Conservation (phyloP, 2,888 invertebrate species). For the Aproaerema taeniolella region DNA sequence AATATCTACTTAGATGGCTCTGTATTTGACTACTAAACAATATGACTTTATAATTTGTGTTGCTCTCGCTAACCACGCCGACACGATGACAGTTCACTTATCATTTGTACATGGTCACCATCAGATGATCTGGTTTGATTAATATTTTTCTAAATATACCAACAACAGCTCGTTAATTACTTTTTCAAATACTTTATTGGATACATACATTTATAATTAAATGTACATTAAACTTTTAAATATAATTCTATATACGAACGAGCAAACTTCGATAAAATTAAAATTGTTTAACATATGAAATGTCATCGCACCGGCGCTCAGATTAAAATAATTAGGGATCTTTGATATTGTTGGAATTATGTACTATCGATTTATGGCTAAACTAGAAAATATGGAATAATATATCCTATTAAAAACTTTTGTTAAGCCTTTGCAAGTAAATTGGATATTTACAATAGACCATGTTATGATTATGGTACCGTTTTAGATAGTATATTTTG, state of each 20-base stretch:
- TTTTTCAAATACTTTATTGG: constrained; percentile 58
- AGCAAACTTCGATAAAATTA: constrained; percentile 77
- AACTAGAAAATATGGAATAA: constrained; percentile 59
- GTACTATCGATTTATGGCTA: constrained; percentile 72
- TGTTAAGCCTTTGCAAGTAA: constrained; percentile 58
- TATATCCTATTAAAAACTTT: constrained; percentile 51
- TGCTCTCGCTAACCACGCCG: constrained; percentile 39
- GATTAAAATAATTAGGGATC: constrained; percentile 54
- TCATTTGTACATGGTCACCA: constrained; percentile 82
- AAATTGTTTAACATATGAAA: constrained; percentile 74
- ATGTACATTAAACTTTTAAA: constrained; percentile 71
- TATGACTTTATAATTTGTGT: constrained; percentile 58
- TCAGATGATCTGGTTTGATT: constrained; percentile 82
- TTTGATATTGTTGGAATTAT: constrained; percentile 72
- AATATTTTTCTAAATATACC: constrained; percentile 77
- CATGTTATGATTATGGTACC: constrained; percentile 43
- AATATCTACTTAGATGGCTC: constrained; percentile 63
- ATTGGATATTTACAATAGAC: constrained; percentile 59
- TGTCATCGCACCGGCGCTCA: constrained; percentile 44
- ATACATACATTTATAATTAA: constrained; percentile 50
- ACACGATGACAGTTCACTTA: constrained; percentile 59
- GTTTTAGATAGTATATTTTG: constrained; percentile 40
- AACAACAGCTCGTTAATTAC: constrained; percentile 68
- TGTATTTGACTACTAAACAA: constrained; percentile 72
- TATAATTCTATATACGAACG: constrained; percentile 75